Evolutionary conservation across 2,797 vertebrate genomes (phyloP).

Genomic region (Parauchenoglanis ngamensis): DNA sequence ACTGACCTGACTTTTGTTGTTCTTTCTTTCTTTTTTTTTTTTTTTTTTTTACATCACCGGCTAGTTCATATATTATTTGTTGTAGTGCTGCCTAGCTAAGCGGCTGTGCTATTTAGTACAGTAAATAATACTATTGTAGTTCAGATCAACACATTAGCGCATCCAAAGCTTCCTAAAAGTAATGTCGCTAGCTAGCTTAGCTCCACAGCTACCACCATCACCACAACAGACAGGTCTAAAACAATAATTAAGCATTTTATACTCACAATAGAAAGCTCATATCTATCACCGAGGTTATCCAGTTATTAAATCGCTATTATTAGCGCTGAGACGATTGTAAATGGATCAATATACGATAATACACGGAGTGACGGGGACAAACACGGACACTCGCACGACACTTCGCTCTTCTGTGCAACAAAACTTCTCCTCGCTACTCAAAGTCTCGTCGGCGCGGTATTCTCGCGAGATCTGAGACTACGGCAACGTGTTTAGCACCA

Average conservation of each 20-base stretch:
- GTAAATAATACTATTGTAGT: neutral
- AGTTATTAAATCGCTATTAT: neutral
- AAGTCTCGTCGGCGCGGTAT: constrained; percentile 32
- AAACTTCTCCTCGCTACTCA: constrained; percentile 51
- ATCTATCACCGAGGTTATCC: constrained; percentile 56
- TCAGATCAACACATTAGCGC: neutral
- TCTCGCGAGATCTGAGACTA: constrained; percentile 48
- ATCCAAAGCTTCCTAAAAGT: neutral
- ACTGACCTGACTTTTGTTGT: neutral
- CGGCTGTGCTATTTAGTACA: neutral
- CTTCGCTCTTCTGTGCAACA: constrained; percentile 29
- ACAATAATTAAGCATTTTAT: constrained; percentile 1
- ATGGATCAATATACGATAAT: neutral
- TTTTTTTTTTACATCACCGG: neutral
- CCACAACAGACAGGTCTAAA: neutral
- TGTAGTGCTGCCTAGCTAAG: too few relatives aligned
- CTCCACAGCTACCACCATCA: constrained; percentile 8
- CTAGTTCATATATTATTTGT: neutral
- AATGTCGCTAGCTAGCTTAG: constrained; percentile 40
- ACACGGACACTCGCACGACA: constrained; percentile 8
- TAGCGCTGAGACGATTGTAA: neutral
- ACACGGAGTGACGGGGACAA: neutral
- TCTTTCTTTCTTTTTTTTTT: fast-evolving
- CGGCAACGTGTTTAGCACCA: neutral
- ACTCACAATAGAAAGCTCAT: constrained; percentile 85